These are phyloP conservation scores for Eulithis prunata DNA, from an alignment of 2,888 invertebrate genomes.

Conservation along the genomic window DNA sequence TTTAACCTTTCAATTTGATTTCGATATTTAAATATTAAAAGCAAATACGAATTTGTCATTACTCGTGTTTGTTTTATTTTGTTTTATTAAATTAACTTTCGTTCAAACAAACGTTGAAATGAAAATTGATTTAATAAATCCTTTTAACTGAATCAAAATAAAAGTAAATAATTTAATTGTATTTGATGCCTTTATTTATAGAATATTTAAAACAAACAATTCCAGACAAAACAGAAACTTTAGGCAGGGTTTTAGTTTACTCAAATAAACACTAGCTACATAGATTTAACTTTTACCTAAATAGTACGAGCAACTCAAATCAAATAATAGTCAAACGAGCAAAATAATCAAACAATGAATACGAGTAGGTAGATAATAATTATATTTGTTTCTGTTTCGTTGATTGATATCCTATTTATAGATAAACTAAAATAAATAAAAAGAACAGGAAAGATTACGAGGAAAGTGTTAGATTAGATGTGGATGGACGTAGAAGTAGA, in stretches of 20 bases:
- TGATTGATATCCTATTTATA: no score
- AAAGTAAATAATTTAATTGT: neutral
- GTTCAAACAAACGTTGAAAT: constrained; percentile 6
- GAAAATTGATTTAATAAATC: constrained; percentile 11
- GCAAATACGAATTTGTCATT: constrained; percentile 11
- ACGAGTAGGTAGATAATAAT: no score
- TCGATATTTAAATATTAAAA: constrained; percentile 13
- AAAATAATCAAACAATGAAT: no score
- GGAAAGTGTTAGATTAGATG: no score
- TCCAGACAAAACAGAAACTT: neutral
- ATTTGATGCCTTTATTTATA: neutral
- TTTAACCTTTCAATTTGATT: constrained; percentile 14
- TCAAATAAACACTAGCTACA: neutral
- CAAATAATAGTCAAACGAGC: no score
- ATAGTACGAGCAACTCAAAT: no score
- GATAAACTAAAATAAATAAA: no score
- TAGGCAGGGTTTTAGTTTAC: neutral
- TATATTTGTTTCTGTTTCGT: no score
- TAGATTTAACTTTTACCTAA: no score
- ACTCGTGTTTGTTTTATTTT: constrained; percentile 16
- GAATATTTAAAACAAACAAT: neutral
- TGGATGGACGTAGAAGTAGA: no score
- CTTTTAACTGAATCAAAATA: neutral
- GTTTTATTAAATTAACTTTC: constrained; percentile 8
- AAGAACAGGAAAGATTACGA: no score